These are phyloP conservation scores for Drosophila sulfurigaster DNA, from an alignment of 1,140 invertebrate species.

Conservation along the genomic window DNA sequence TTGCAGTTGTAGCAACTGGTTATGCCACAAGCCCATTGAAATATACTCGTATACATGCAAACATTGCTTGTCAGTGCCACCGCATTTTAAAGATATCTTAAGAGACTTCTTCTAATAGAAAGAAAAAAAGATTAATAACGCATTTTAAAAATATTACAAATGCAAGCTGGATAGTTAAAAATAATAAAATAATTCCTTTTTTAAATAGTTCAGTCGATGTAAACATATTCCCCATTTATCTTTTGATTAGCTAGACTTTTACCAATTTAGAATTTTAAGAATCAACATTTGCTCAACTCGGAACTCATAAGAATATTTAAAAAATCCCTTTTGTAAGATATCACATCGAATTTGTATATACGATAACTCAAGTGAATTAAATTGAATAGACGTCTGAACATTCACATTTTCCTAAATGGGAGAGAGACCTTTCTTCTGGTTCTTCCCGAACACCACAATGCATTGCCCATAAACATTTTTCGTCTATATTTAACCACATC, in stretches of 20 bases:
- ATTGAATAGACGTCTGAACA: constrained; percentile 8
- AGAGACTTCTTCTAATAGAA: background rate
- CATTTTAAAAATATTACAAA: background rate
- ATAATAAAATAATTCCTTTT: no score
- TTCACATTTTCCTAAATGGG: constrained; percentile 10
- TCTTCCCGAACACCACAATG: constrained; percentile 7
- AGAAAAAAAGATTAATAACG: background rate
- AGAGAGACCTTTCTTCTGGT: constrained; percentile 5
- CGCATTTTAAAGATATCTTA: background rate
- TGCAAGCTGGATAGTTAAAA: no score
- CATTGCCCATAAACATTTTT: constrained; percentile 35
- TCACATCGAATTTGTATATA: constrained; percentile 14
- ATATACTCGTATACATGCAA: constrained; percentile 12
- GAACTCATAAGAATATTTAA: background rate
- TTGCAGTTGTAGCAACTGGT: constrained; percentile 6
- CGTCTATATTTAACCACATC: constrained; percentile 59
- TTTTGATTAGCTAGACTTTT: no score
- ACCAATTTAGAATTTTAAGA: background rate
- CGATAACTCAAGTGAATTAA: constrained; percentile 24
- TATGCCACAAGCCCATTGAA: background rate
- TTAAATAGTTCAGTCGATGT: no score
- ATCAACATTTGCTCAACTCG: background rate
- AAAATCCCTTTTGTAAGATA: background rate
- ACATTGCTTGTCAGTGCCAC: background rate
- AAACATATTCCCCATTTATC: no score